Base-by-base conservation (phyloP, 1,140 invertebrate species). In the Calliopsis andreniformis region DNA sequence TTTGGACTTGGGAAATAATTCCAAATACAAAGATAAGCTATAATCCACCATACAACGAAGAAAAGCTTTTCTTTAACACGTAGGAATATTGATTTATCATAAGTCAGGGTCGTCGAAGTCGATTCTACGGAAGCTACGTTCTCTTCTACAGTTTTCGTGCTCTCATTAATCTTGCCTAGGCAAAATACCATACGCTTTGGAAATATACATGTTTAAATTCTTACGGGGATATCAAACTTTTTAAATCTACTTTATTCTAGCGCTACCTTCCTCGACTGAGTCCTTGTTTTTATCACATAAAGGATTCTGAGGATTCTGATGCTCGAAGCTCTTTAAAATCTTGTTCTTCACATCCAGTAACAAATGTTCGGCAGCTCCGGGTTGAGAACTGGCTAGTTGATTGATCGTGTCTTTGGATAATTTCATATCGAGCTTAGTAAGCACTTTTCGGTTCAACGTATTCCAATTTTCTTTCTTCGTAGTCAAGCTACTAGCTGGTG, bases 401-500 rank as follows among this genome's bases (percentile, higher is more conserved):
- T 94, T 92, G 79, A 95, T 94, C 0, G 92, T 92, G 1, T 92
- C 89, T 25, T 87, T 89, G 47, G 90, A 93, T 23, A 95, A 77
- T 56, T 91, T 91, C 20, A 95, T 86, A 45, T 92, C 91, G 8
- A 95, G 88, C 82, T 95, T 95, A 61, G 91, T 90, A 4, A 95
- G 79, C 10, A 95, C 94, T 83, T 95, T 95, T 23, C 93, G 92
- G 82, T 96, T 96, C 18, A 96, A 87, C 0, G 93, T 95, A 73
- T 94, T 92, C 95, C 95, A 96, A 78, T 96, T 96, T 49, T 94
- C 93, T 32, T 94, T 82, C 86, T 96, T 96, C 25, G 93, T 87
- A 0, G 92, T 87, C 18, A 94, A 89, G 20, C 93, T 93, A 86
- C 93, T 95, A n/a, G 93, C 90, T 0, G 95, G 92, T 0, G 93